Conservation (phyloP, 2,797 vertebrate genomes). For the Premnoplex brunnescens region DNA sequence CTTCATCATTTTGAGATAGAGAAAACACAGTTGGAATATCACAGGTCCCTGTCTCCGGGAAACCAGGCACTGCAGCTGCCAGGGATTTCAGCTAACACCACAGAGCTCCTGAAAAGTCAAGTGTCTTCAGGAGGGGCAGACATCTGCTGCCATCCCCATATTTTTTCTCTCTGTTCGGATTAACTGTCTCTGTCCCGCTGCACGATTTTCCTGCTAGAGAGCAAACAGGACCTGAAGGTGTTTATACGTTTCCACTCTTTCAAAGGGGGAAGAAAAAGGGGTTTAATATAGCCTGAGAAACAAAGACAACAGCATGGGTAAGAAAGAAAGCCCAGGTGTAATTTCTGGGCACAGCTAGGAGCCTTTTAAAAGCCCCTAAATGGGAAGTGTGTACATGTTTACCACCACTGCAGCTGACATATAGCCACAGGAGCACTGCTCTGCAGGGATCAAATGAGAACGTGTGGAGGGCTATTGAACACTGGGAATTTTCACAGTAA, state of each 20-base stretch:
- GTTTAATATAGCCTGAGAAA: slow-evolving; percentile 37
- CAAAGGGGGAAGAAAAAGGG: background rate
- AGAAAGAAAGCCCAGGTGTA: slow-evolving; percentile 67
- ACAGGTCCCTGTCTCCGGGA: background rate
- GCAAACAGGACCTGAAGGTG: background rate
- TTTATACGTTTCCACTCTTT: background rate
- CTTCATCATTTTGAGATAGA: background rate
- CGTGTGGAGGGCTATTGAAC: slow-evolving; percentile 65
- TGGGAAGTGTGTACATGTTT: slow-evolving; percentile 59
- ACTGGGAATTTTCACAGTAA: slow-evolving; percentile 65
- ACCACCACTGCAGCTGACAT: slow-evolving; percentile 56
- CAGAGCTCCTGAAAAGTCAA: slow-evolving; percentile 39
- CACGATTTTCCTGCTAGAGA: background rate
- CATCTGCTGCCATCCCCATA: background rate
- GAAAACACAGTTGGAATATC: background rate
- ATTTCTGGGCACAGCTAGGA: slow-evolving; percentile 67
- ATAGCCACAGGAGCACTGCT: slow-evolving; percentile 33
- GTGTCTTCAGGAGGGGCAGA: slow-evolving; percentile 15
- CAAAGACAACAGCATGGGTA: slow-evolving; percentile 37
- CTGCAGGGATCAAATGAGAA: slow-evolving; percentile 64
- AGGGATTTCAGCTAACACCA: slow-evolving; percentile 53
- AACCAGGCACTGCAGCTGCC: slow-evolving; percentile 40
- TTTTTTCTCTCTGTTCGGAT: background rate
- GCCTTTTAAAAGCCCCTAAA: slow-evolving; percentile 69
- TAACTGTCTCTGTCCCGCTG: slow-evolving; percentile 3